Evolutionary conservation across 1,140 invertebrate species (phyloP).

Genomic region (Andrena cerasifolii): DNA sequence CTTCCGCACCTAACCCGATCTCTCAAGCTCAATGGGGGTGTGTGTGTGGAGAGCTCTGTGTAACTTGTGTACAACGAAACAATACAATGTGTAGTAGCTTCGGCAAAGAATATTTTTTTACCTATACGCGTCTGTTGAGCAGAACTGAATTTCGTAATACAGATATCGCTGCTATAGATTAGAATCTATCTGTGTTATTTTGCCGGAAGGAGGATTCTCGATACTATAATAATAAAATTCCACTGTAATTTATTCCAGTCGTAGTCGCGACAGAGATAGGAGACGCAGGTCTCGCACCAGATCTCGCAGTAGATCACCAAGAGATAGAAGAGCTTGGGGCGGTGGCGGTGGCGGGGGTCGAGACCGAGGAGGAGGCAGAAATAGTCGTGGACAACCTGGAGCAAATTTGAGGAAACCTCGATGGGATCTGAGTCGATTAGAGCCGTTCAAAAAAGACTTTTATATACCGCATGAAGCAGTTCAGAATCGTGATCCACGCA

Average conservation of each 20-base stretch:
- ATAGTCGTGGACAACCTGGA: conserved; percentile 85
- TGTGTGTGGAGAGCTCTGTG: no score
- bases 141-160: no score
- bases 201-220: no score
- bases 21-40: neutral
- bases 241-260: conserved; percentile 59
- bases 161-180: no score
- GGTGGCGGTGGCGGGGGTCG: conserved; percentile 77
- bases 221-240: conserved; percentile 19
- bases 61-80: no score
- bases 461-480: conserved; percentile 92
- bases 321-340: conserved; percentile 78
- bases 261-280: conserved; percentile 78
- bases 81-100: no score
- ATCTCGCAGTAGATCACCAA: conserved; percentile 76
- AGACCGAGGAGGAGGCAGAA: conserved; percentile 82
- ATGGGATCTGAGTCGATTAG: conserved; percentile 90
- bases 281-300: conserved; percentile 76
- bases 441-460: conserved; percentile 96
- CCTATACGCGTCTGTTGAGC: no score
- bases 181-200: no score
- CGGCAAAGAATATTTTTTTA: neutral
- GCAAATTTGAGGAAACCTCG: conserved; percentile 90
- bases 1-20: neutral
- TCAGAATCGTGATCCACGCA: conserved; percentile 85